phyloP scores from a whole-genome alignment of 2,888 invertebrate species.

The Rhabditoides inermis region DNA sequence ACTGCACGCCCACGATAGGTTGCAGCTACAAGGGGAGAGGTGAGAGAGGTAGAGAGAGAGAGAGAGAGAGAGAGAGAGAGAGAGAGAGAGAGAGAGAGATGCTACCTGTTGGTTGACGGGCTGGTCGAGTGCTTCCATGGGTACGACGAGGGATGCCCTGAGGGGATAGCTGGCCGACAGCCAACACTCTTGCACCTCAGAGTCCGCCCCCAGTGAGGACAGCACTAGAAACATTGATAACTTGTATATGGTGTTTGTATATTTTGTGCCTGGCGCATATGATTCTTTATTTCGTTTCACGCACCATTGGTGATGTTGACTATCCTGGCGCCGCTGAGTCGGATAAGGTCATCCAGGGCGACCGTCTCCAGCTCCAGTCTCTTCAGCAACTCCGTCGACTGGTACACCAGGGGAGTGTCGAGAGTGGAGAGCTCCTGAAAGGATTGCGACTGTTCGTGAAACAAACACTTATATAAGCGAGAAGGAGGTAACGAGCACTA shows the following conservation, averaged over 20 bases:
- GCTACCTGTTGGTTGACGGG: slow-evolving; percentile 7
- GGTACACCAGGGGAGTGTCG: slow-evolving; percentile 57
- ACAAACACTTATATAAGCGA: background rate
- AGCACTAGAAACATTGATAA: slow-evolving; percentile 29
- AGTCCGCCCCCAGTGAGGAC: slow-evolving; percentile 36
- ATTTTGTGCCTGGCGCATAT: background rate
- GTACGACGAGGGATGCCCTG: slow-evolving; percentile 34
- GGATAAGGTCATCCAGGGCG: slow-evolving; percentile 55
- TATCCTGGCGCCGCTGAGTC: slow-evolving; percentile 50
- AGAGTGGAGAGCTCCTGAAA: too few relatives aligned
- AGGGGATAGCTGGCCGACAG: slow-evolving; percentile 37
- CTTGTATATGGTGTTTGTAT: background rate
- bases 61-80: background rate
- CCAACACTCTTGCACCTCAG: slow-evolving; percentile 47
- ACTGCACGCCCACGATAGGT: background rate
- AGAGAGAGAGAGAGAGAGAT: background rate
- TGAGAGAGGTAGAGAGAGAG: too few relatives aligned
- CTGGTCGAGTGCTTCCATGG: slow-evolving; percentile 25
- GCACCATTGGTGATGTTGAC: slow-evolving; percentile 41
- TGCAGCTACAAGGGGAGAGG: too few relatives aligned
- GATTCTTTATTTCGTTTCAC: background rate
- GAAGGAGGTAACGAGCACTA: too few relatives aligned
- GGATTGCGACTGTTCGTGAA: too few relatives aligned
- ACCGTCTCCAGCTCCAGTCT: slow-evolving; percentile 56
- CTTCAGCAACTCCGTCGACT: slow-evolving; percentile 56